Base-by-base conservation (phyloP, 2,888 invertebrate genomes). In the Drosophila colorata region DNA sequence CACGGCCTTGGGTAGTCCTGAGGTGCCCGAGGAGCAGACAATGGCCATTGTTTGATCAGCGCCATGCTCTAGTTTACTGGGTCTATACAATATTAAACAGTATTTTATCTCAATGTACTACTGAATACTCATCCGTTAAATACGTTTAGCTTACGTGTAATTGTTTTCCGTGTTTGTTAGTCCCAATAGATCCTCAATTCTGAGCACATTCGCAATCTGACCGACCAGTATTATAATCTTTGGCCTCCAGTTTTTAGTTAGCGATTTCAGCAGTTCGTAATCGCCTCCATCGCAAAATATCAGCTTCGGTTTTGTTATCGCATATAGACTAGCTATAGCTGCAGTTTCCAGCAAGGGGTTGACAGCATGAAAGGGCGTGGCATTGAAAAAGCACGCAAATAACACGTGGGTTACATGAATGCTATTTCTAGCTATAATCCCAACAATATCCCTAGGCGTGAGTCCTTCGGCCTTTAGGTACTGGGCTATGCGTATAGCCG, bases 11-110 rank as follows among this genome's bases (percentile, higher is more conserved):
- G 86, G 81, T 5, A 78, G 14, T 5, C 89, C 89, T 0, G 81
- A 79, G 20, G 88, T 84, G 16, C 89, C 89, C 4, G 87, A 85
- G 7, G 87, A 82, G 40, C 87, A 85, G 3, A 88, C 33, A 51
- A 90, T 84, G 2, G 61, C 77, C 37, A 78, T 70, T 11, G 70
- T 69, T 18, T 82, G 78, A 41, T 74, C 59, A 0, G 47, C 66
- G n/a, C 79, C 79, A 0, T n/a, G 9, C 7, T 57, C 46, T 0
- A 80, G 46, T 6, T 49, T 31, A 0, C 6, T 25, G 2, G 80
- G 69, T 14, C 80, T 80, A 4, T 0, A 41, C 49, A 31, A 13
- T 1, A 18, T 37, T 37, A 2, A 37, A 8, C n/a, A n/a, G n/a
- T n/a, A n/a, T n/a, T n/a, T n/a, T n/a, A n/a, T n/a, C n/a, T n/a